These are phyloP conservation scores for Eumerus sabulonum DNA, from an alignment of 2,888 invertebrate species.

Conservation along the genomic window DNA sequence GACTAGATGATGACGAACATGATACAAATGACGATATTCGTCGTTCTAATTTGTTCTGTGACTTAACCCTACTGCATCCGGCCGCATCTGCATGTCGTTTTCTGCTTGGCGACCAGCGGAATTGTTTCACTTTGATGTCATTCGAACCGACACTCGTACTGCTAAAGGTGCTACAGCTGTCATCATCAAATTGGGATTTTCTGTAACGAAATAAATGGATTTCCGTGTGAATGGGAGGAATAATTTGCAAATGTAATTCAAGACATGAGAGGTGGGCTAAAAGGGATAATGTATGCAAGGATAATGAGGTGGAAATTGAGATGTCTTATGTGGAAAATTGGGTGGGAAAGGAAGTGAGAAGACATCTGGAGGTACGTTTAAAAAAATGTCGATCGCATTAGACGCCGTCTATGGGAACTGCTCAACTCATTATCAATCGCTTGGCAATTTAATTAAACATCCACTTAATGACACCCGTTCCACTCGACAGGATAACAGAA, in stretches of 20 bases:
- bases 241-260: constrained; percentile 42
- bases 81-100: constrained; percentile 20
- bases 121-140: no score
- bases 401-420: no score
- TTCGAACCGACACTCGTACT: no score
- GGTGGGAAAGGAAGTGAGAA: constrained; percentile 8
- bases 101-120: constrained; percentile 3
- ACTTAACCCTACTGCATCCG: no score
- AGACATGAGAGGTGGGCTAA: constrained; percentile 1
- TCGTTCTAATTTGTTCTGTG: no score
- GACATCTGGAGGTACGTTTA: no score
- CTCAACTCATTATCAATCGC: no score
- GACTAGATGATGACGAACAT: constrained; percentile 47
- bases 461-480: constrained; percentile 62
- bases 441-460: constrained; percentile 54
- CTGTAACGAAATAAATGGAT: constrained; percentile 41
- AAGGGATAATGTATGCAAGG: background rate
- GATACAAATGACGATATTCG: constrained; percentile 30
- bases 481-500: constrained; percentile 35
- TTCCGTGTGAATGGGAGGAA: constrained; percentile 1
- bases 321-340: no score
- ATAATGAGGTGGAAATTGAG: background rate
- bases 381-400: no score
- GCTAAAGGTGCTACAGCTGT: constrained; percentile 35
- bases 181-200: constrained; percentile 58